A percentile compares a stretch with the other conserved stretches of the same genome.
Evolutionary conservation across 2,888 invertebrate genomes (phyloP).

Genomic region (Megaustenia siamemsis): DNA sequence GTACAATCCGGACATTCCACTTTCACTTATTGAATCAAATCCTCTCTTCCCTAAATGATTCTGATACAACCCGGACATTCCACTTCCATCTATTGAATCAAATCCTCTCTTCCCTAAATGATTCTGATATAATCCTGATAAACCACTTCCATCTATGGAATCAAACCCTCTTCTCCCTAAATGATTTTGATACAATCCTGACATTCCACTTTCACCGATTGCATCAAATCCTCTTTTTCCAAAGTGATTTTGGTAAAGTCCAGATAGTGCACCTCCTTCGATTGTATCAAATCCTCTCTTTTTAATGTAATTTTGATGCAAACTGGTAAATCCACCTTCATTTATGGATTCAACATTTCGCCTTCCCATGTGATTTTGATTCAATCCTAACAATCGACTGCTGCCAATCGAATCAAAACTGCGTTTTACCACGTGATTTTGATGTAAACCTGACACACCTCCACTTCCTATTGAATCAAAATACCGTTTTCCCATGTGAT

Average conservation of each 20-base stretch:
- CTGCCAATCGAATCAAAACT: conserved; percentile 27
- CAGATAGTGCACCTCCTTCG: neutral
- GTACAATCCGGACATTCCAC: conserved; percentile 14
- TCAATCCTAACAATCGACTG: neutral
- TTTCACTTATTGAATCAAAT: conserved; percentile 27
- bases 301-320: conserved; percentile 6
- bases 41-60: conserved; percentile 19
- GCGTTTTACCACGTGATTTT: conserved; percentile 22
- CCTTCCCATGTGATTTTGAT: conserved; percentile 24
- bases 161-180: conserved; percentile 23
- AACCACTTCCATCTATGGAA: conserved; percentile 11
- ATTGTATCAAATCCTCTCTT: conserved; percentile 18
- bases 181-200: conserved; percentile 27
- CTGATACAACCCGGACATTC: conserved; percentile 19
- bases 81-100: conserved; percentile 21
- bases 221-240: conserved; percentile 18
- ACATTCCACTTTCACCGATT: conserved; percentile 21
- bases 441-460: conserved; percentile 12
- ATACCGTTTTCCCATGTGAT: neutral
- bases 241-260: conserved; percentile 5
- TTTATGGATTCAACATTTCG: conserved; percentile 28
- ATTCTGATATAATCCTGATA: conserved; percentile 31
- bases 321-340: neutral
- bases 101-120: conserved; percentile 3
- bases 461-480: conserved; percentile 36